Evolutionary conservation across 2,888 invertebrate genomes (phyloP).

Genomic region (Chesias legatella): DNA sequence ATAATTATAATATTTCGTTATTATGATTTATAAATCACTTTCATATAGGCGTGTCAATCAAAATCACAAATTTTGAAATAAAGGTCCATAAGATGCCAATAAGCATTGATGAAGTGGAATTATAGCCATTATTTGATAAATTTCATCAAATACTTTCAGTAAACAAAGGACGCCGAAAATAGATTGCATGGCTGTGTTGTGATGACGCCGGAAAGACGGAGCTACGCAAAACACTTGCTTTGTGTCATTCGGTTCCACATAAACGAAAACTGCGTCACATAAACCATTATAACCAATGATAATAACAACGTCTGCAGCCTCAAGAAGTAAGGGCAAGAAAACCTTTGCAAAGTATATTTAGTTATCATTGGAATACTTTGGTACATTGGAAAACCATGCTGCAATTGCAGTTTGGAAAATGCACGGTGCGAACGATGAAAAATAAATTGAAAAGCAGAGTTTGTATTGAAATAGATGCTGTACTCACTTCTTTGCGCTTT

Average conservation of each 20-base stretch:
- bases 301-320: background rate
- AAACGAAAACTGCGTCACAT: slow-evolving; percentile 3
- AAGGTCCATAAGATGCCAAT: background rate
- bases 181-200: slow-evolving; percentile 33
- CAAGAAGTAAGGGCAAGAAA: background rate
- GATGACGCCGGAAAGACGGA: slow-evolving; percentile 41
- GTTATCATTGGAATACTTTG: background rate
- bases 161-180: slow-evolving; percentile 50
- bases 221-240: slow-evolving; percentile 49
- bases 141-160: slow-evolving; percentile 28
- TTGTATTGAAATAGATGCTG: too few species aligned
- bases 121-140: slow-evolving; percentile 1
- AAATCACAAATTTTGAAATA: too few species aligned
- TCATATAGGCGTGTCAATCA: too few species aligned
- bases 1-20: too few species aligned
- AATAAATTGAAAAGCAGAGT: background rate
- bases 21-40: too few species aligned
- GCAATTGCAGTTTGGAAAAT: slow-evolving; percentile 31
- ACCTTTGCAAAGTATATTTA: background rate
- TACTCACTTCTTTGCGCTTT: slow-evolving; percentile 73
- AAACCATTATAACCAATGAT: background rate
- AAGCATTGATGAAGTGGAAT: slow-evolving; percentile 1
- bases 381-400: slow-evolving; percentile 30
- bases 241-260: slow-evolving; percentile 35
- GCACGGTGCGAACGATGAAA: background rate